phyloP scores from a whole-genome alignment of 2,797 vertebrate species.

The Decapterus maruadsi region DNA sequence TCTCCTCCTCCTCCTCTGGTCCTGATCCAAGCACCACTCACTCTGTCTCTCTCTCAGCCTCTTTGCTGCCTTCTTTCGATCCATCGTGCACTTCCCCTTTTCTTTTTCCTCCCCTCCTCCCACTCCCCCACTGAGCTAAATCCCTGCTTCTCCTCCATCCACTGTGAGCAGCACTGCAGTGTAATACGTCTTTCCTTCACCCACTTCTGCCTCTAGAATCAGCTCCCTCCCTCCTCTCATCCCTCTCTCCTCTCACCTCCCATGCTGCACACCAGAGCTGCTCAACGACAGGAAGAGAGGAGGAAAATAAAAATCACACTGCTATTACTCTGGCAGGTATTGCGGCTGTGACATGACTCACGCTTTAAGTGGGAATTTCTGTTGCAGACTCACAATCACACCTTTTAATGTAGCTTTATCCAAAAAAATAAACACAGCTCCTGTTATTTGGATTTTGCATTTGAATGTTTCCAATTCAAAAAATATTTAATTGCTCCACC shows the following conservation, averaged over 20 bases:
- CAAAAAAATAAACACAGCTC: too few relatives aligned
- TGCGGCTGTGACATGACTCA: too few relatives aligned
- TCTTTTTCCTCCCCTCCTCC: slow-evolving; percentile 7
- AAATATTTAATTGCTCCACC: too few relatives aligned
- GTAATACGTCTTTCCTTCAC: slow-evolving; percentile 22
- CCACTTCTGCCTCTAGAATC: slow-evolving; percentile 36
- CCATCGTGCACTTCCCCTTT: neutral
- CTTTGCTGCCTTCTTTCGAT: slow-evolving; percentile 12
- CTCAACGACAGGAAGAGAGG: too few relatives aligned
- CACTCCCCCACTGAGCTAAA: slow-evolving; percentile 17
- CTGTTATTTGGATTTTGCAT: too few relatives aligned
- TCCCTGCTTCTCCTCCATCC: slow-evolving; percentile 28
- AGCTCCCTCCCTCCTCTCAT: neutral
- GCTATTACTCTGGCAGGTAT: too few relatives aligned
- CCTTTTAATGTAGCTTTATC: too few relatives aligned
- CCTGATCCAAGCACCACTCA: slow-evolving; percentile 35
- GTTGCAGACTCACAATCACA: too few relatives aligned
- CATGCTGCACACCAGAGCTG: neutral
- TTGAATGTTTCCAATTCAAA: too few relatives aligned
- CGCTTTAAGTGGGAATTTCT: too few relatives aligned
- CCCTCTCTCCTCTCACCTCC: slow-evolving; percentile 1
- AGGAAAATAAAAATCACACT: too few relatives aligned
- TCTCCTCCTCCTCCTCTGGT: slow-evolving; percentile 40
- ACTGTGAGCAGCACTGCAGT: slow-evolving; percentile 38
- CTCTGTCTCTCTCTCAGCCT: slow-evolving; percentile 10